Conservation (phyloP, 2,113 vertebrate genomes). For the Platycercus adscitus region DNA sequence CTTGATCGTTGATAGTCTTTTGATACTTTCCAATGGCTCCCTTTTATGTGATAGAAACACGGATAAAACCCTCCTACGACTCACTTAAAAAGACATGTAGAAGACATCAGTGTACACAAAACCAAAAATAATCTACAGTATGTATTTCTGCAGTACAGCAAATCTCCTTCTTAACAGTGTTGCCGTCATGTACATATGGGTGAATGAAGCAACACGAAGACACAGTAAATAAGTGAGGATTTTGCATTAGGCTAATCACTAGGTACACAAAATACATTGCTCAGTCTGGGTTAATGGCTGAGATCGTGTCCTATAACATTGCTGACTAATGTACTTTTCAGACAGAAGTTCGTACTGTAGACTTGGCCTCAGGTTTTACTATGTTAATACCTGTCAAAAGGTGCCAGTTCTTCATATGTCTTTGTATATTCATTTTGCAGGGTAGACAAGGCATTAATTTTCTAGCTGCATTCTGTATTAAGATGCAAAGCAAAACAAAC, state of each 20-base stretch:
- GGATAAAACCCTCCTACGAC: not conserved
- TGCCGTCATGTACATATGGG: not conserved
- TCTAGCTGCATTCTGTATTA: not conserved
- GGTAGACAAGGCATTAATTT: slow-evolving; percentile 20
- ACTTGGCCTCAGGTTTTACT: slow-evolving; percentile 20
- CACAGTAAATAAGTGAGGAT: not conserved
- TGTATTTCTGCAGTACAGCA: not conserved
- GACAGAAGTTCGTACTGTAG: not conserved
- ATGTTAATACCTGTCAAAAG: slow-evolving; percentile 23
- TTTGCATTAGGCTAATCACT: slow-evolving; percentile 13
- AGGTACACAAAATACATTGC: not conserved
- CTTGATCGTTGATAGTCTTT: not conserved
- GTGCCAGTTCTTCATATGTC: not conserved
- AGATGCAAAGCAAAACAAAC: not conserved
- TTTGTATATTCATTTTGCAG: not conserved
- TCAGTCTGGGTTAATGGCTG: not conserved
- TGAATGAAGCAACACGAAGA: not conserved
- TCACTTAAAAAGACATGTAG: not conserved
- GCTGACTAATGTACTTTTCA: not conserved
- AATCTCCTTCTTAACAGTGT: not conserved
- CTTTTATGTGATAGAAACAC: not conserved
- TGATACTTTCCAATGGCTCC: not conserved
- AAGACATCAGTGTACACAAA: not conserved
- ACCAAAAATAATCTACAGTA: not conserved
- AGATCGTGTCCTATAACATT: not conserved